These are phyloP conservation scores for Eciton burchellii DNA, from an alignment of 1,140 invertebrate genomes.

Conservation along the genomic window DNA sequence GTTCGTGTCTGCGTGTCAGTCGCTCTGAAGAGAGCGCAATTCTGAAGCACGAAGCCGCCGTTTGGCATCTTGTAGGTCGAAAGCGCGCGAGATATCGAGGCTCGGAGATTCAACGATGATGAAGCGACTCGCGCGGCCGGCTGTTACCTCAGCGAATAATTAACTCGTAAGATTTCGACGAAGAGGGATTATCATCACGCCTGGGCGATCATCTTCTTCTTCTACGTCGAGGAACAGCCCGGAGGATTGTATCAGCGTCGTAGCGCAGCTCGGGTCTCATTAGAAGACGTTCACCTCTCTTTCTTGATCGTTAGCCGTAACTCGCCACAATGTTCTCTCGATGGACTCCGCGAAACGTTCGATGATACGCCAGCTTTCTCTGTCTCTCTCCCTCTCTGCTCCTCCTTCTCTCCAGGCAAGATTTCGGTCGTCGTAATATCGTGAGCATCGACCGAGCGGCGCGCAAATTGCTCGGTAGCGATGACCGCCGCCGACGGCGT, in stretches of 20 bases:
- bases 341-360: constrained; percentile 27
- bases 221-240: too few relatives aligned
- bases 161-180: background rate
- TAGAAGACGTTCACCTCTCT: constrained; percentile 44
- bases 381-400: background rate
- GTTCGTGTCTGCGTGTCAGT: too few relatives aligned
- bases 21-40: too few relatives aligned
- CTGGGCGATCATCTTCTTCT: too few relatives aligned
- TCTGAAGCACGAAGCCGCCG: background rate
- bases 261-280: constrained; percentile 37
- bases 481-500: constrained; percentile 59
- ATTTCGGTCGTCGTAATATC: too few relatives aligned
- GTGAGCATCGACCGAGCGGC: constrained; percentile 31
- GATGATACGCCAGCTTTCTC: constrained; percentile 16
- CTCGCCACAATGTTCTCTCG: constrained; percentile 1
- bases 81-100: background rate
- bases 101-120: background rate
- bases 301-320: constrained; percentile 13
- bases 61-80: background rate
- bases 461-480: constrained; percentile 38
- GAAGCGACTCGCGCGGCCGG: background rate
- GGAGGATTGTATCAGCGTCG: background rate
- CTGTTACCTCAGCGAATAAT: background rate
- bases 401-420: background rate
- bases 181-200: background rate